These are phyloP conservation scores for Acrocephalus kingi DNA, from an alignment of 2,113 vertebrate genomes.

Conservation along the genomic window DNA sequence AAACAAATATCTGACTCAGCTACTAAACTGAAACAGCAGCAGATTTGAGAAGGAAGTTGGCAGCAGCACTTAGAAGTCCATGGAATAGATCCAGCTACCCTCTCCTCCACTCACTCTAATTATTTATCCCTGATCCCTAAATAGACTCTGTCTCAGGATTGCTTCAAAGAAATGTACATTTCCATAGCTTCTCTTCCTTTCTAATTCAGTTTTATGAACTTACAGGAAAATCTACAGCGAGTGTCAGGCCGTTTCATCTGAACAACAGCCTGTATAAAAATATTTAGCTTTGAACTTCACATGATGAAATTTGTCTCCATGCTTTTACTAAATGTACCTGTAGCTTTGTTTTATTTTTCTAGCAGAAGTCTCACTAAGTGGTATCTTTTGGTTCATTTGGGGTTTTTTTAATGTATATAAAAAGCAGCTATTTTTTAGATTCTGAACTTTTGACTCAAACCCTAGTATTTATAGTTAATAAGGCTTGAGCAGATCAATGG, in stretches of 20 bases:
- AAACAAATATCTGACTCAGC: conserved; percentile 62
- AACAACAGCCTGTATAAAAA: not conserved
- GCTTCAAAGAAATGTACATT: conserved; percentile 8
- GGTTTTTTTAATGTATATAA: not conserved
- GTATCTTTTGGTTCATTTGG: not conserved
- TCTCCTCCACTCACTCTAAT: conserved; percentile 54
- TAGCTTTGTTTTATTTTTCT: not conserved
- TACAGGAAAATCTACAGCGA: not conserved
- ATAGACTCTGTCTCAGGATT: conserved; percentile 5
- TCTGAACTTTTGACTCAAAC: not conserved
- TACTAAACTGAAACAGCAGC: conserved; percentile 50
- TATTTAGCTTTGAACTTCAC: not conserved
- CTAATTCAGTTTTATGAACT: not conserved
- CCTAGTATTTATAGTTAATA: not conserved
- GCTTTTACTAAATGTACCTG: not conserved
- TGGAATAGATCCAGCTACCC: conserved; percentile 40
- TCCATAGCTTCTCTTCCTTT: not conserved
- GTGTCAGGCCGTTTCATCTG: not conserved
- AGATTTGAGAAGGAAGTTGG: conserved; percentile 49
- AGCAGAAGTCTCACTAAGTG: not conserved
- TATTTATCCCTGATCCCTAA: conserved; percentile 41
- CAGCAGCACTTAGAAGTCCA: not conserved
- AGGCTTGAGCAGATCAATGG: not conserved
- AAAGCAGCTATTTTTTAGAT: not conserved
- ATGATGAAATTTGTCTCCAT: not conserved